Evolutionary conservation across 1,140 invertebrate genomes (phyloP), one percentile per base, ranked within the genome.

Genomic region (Lerema accius): DNA sequence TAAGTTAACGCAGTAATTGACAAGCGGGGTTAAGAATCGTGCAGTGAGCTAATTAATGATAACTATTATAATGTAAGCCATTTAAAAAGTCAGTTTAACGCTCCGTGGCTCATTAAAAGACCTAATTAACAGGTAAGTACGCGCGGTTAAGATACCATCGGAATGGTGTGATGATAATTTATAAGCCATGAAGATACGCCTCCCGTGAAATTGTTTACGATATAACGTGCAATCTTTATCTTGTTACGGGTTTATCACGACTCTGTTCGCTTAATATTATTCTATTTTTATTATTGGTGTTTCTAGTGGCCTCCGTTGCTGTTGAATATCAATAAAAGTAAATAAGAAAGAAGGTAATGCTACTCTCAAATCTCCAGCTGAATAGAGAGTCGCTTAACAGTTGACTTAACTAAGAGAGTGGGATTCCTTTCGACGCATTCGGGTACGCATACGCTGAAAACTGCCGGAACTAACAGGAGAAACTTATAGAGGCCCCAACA

Each of bases 31-130:
- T 23, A 40, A 42, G 16, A 55, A 42, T 55, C 51, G 51, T 55
- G 51, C 13, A 39, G 48, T 39, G 7, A 7, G 10, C 51, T 55
- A 55, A 55, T 55, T 55, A 55, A 55, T 42, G 51, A 55, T 55
- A 42, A 14, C 37, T 42, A 50, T 50, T 50, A 55, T 55, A 55
- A 42, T 11, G 17, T 40, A 40, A 50, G 48, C 7, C 48, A 15
- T 50, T 55, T 42, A 23, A 55, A 55, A 55, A 55, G 16, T 13
- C 37, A 37, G 35, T 40, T 55, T 55, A 55, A 42, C 51, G 37
- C 19, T 42, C 51, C 51, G 51, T 55, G 51, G 37, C 51, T 55
- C 51, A 55, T 26, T 50, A 46, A 11, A 28, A 26, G 37, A 55
- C 37, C 37, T 55, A 40, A 55, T 55, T 55, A 55, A 39, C 7